Percentiles rank a stretch among this genome's conserved stretches.
Evolutionary conservation across 2,888 invertebrate species (phyloP).

Genomic region (Xylocampa areola): DNA sequence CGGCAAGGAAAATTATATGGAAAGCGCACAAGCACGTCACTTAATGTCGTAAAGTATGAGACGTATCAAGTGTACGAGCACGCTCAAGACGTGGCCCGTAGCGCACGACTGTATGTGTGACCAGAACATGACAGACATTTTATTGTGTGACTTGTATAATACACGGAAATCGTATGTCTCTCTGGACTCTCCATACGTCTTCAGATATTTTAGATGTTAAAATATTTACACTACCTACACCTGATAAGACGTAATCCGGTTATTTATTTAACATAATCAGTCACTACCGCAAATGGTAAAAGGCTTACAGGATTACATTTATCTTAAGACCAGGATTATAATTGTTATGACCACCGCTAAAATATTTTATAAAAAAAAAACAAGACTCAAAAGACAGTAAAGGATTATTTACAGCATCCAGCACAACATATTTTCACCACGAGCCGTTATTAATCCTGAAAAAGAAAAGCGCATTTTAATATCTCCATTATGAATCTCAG

Average conservation of each 20-base stretch:
- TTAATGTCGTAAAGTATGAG: conserved; percentile 74
- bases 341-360: no score
- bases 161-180: conserved; percentile 12
- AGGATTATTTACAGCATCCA: conserved; percentile 18
- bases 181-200: background rate
- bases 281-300: no score
- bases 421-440: conserved; percentile 30
- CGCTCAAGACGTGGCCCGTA: conserved; percentile 3
- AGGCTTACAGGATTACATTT: no score
- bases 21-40: conserved; percentile 71
- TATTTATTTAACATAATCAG: background rate
- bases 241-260: no score
- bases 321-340: no score
- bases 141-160: conserved; percentile 32
- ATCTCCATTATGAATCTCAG: conserved; percentile 54
- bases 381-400: conserved; percentile 23
- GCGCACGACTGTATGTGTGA: conserved; percentile 20
- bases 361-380: conserved; percentile 18
- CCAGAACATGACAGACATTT: conserved; percentile 9
- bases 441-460: conserved; percentile 36
- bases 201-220: background rate
- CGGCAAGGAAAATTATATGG: conserved; percentile 77
- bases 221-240: no score
- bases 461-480: conserved; percentile 56
- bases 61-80: conserved; percentile 47